phyloP scores from a whole-genome alignment of 1,140 invertebrate species.

The Zelostemma sp. region DNA sequence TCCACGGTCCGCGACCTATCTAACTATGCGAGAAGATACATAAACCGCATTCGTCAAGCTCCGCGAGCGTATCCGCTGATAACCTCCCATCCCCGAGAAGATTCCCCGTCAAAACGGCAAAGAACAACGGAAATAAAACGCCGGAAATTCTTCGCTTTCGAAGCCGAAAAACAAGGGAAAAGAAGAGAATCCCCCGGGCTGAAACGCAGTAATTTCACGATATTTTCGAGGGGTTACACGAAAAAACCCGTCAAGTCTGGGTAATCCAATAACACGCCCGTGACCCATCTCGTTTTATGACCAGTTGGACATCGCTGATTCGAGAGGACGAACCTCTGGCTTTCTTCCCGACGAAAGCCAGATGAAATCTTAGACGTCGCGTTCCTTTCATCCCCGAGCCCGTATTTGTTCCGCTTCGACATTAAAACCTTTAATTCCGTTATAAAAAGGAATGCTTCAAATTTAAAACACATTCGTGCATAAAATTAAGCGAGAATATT shows the following conservation, averaged over 20 bases:
- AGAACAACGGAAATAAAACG: neutral
- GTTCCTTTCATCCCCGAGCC: neutral
- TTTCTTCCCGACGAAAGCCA: neutral
- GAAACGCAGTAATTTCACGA: neutral
- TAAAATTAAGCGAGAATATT: too few relatives aligned
- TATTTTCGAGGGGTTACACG: conserved; percentile 5
- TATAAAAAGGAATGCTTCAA: too few relatives aligned
- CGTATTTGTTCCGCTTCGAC: neutral
- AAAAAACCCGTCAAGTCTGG: conserved; percentile 11
- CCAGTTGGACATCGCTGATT: conserved; percentile 8
- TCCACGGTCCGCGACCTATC: conserved; percentile 36
- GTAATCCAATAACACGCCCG: conserved; percentile 21
- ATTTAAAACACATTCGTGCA: too few relatives aligned
- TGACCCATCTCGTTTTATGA: neutral
- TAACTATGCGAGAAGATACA: conserved; percentile 53
- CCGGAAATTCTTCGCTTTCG: neutral
- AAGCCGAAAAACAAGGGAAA: too few relatives aligned
- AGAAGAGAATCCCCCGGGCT: neutral
- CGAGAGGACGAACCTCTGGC: conserved; percentile 2
- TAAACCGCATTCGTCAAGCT: conserved; percentile 59
- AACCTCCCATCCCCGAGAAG: too few relatives aligned
- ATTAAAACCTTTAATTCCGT: too few relatives aligned
- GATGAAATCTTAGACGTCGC: neutral
- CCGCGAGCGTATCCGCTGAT: conserved; percentile 19
- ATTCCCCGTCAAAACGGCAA: too few relatives aligned